Base-by-base conservation (phyloP, 2,888 invertebrate species). In the Fabriciana adippe region DNA sequence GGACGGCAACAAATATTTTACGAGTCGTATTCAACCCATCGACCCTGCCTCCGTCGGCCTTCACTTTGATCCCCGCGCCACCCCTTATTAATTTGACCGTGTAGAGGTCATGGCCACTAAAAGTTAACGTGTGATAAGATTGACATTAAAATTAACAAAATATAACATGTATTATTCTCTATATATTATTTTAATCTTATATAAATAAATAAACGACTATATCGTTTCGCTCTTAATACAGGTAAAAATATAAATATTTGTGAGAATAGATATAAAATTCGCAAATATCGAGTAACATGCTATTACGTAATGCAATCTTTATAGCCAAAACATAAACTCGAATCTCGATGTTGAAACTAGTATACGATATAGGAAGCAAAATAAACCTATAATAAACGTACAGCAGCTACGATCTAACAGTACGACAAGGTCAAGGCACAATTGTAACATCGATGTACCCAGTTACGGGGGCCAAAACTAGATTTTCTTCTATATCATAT, bases 91-190 rank as follows among this genome's bases (percentile, higher is more conserved):
- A 74, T 79, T 75, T 90, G 89, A 90, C 90, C 89, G 87, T 82
- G 80, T 82, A 72, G 80, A 86, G 92, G 90, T 92, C 92, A 91
- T 78, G 92, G 92, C 80, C 92, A 82, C 78, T 77, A 76, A 81
- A 85, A 88, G 85, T 87, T 88, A 81, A 73, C 62, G 62, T 54
- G 8, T 68, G 45, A 62, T 53, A 51, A 66, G 55, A 71, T 69
- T 71, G 55, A 55, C 55, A 69, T 55, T 69, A 59, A 71, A 71
- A 69, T 54, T 64, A 45, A 64, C 56, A 26, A 50, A 67, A 67
- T 16, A 53, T 13, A 31, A 21, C 35, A 60, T 5, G 45, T 45
- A 15, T 41, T 51, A 48, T 48, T 6, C 11, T 55, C 35, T 31
- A 3, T 35, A 3, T 41, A n/a, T 35, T 51, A 18, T 18, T 53